phyloP scores from a whole-genome alignment of 2,888 invertebrate genomes.

The Oligia strigilis region DNA sequence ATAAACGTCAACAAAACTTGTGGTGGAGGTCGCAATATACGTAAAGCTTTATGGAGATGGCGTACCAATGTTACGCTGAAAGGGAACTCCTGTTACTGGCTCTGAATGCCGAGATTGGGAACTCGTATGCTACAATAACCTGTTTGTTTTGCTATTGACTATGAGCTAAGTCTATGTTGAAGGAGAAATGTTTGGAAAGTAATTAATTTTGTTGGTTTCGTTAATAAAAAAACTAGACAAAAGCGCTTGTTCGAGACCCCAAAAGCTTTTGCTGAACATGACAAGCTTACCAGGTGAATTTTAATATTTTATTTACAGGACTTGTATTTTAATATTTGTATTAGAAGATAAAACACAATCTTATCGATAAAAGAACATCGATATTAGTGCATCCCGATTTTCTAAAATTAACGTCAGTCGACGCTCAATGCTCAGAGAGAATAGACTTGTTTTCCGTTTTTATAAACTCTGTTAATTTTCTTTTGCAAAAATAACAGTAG shows the following conservation, averaged over 20 bases:
- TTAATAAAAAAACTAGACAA: slow-evolving; percentile 20
- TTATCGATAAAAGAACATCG: slow-evolving; percentile 70
- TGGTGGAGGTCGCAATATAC: slow-evolving; percentile 24
- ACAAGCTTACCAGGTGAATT: not conserved
- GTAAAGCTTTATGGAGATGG: slow-evolving; percentile 66
- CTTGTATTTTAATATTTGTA: slow-evolving; percentile 3
- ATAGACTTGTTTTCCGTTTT: slow-evolving; percentile 62
- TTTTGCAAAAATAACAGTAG: not conserved
- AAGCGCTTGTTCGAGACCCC: not conserved
- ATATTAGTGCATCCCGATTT: slow-evolving; percentile 72
- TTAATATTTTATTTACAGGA: not conserved
- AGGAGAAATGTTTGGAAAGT: slow-evolving; percentile 17
- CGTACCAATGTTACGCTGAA: slow-evolving; percentile 67
- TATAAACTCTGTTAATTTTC: slow-evolving; percentile 37
- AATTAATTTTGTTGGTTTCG: slow-evolving; percentile 1
- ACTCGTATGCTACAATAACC: slow-evolving; percentile 52
- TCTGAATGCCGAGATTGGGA: slow-evolving; percentile 63
- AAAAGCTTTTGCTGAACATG: not conserved
- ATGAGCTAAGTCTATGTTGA: not conserved
- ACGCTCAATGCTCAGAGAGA: slow-evolving; percentile 65
- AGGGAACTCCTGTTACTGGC: slow-evolving; percentile 66
- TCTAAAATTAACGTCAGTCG: slow-evolving; percentile 81
- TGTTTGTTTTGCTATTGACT: slow-evolving; percentile 25
- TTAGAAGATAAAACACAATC: slow-evolving; percentile 16
- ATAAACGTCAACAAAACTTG: slow-evolving; percentile 21